A percentile compares a stretch with the other conserved stretches of the same genome.
Conservation (phyloP, 2,888 invertebrate species). For the Epinotia ramella region DNA sequence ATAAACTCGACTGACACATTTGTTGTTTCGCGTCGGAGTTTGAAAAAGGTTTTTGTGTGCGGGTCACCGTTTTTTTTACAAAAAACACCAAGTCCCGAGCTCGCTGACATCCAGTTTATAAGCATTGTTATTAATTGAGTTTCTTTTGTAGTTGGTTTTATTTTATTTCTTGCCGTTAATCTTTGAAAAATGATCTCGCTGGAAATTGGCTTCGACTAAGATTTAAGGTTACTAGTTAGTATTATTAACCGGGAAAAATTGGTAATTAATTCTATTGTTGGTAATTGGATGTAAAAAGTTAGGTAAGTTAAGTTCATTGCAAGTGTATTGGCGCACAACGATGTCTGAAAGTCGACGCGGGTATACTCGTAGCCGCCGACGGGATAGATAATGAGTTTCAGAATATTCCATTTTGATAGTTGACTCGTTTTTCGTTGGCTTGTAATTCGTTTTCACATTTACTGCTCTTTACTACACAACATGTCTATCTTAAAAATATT, state of each 20-base stretch:
- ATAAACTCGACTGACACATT: slow-evolving; percentile 55
- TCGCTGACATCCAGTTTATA: slow-evolving; percentile 42
- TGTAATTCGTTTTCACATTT: not conserved
- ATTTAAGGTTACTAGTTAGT: not conserved
- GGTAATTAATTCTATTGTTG: not conserved
- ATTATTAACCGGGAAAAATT: not conserved
- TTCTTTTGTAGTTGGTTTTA: slow-evolving; percentile 33
- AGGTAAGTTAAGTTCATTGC: not conserved
- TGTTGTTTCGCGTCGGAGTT: slow-evolving; percentile 52
- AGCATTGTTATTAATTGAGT: slow-evolving; percentile 44
- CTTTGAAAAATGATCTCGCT: slow-evolving; percentile 19
- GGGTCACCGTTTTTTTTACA: slow-evolving; percentile 46
- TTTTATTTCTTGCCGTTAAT: slow-evolving; percentile 17
- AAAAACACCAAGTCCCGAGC: slow-evolving; percentile 44
- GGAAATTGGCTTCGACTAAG: slow-evolving; percentile 1
- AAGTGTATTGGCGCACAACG: not conserved
- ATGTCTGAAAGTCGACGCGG: not conserved
- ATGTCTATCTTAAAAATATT: not conserved
- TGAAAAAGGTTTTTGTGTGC: slow-evolving; percentile 30
- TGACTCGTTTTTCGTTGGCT: too few species aligned
- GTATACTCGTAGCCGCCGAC: not conserved
- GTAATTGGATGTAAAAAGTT: not conserved
- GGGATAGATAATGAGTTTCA: not conserved
- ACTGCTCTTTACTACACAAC: not conserved
- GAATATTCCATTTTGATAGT: not conserved